A percentile compares a stretch with the other conserved stretches of the same genome.
phyloP scores from a whole-genome alignment of 1,140 invertebrate species.

The Octopus bimaculoides region DNA sequence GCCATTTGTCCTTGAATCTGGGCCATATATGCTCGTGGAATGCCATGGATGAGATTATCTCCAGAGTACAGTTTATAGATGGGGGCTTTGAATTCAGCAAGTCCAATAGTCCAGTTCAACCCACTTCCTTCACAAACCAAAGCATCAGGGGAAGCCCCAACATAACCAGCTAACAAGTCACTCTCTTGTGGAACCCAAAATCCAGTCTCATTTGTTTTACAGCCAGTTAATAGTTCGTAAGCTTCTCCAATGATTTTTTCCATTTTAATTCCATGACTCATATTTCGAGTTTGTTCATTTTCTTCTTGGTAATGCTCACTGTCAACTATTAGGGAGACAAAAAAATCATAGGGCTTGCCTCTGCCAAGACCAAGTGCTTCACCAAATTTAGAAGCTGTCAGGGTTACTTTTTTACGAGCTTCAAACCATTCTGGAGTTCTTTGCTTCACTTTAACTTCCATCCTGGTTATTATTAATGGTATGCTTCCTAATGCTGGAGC shows the following conservation, averaged over 20 bases:
- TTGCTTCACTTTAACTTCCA: constrained; percentile 38
- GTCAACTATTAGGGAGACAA: constrained; percentile 29
- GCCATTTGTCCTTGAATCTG: constrained; percentile 50
- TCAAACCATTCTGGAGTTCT: constrained; percentile 38
- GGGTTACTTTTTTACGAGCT: constrained; percentile 24
- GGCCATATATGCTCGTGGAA: constrained; percentile 44
- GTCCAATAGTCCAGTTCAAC: constrained; percentile 25
- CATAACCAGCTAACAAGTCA: constrained; percentile 23
- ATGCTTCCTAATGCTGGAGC: not conserved
- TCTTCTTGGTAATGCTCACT: constrained; percentile 21
- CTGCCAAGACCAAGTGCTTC: constrained; percentile 38
- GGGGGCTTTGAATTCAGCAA: constrained; percentile 46
- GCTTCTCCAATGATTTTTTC: constrained; percentile 32
- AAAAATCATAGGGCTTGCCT: constrained; percentile 38
- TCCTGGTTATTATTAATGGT: constrained; percentile 12
- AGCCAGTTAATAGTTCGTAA: constrained; percentile 31
- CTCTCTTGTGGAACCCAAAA: constrained; percentile 32
- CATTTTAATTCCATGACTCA: constrained; percentile 20
- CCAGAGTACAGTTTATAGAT: constrained; percentile 32
- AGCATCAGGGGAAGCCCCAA: constrained; percentile 45
- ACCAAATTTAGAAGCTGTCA: constrained; percentile 41
- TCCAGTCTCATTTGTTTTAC: constrained; percentile 26
- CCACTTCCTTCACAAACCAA: constrained; percentile 27
- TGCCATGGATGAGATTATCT: constrained; percentile 16
- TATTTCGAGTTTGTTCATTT: constrained; percentile 6